phyloP scores from a whole-genome alignment of 1,140 invertebrate genomes.

The Apocrypta bakeri region DNA sequence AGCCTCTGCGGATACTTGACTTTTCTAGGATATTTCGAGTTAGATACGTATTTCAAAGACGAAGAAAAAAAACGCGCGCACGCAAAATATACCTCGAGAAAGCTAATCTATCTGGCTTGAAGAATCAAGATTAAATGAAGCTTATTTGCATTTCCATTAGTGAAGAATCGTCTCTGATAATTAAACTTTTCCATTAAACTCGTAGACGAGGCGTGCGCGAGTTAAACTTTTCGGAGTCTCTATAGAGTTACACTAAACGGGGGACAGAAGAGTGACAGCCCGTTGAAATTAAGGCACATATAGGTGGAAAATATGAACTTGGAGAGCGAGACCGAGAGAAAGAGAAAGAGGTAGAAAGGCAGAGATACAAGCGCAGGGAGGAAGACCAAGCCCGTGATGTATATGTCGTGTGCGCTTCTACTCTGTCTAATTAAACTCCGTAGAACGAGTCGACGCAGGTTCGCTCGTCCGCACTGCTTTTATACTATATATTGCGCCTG shows the following conservation, averaged over 20 bases:
- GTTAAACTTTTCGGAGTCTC: slow-evolving; percentile 16
- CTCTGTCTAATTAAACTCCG: slow-evolving; percentile 68
- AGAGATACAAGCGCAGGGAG: slow-evolving; percentile 44
- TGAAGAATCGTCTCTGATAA: slow-evolving; percentile 13
- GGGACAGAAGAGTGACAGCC: slow-evolving; percentile 31
- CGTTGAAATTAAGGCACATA: slow-evolving; percentile 44
- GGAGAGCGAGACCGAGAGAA: not conserved
- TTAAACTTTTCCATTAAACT: slow-evolving; percentile 44
- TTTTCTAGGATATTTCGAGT: too few species aligned
- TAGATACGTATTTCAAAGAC: too few species aligned
- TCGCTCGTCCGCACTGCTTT: slow-evolving; percentile 54
- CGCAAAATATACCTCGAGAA: too few species aligned
- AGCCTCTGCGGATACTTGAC: not conserved
- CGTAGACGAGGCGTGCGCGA: not conserved
- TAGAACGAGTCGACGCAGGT: slow-evolving; percentile 56
- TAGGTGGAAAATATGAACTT: slow-evolving; percentile 43
- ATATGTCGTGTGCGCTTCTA: slow-evolving; percentile 57
- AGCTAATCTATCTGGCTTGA: too few species aligned
- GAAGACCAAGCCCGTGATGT: slow-evolving; percentile 59
- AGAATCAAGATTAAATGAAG: not conserved
- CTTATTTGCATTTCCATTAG: not conserved
- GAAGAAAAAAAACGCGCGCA: too few species aligned
- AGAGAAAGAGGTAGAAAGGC: slow-evolving; percentile 26
- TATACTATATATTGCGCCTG: slow-evolving; percentile 5
- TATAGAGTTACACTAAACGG: not conserved